A percentile compares a stretch with the other conserved stretches of the same genome.
These are phyloP conservation scores for Columba livia DNA, from an alignment of 2,113 vertebrate genomes.

Conservation along the genomic window DNA sequence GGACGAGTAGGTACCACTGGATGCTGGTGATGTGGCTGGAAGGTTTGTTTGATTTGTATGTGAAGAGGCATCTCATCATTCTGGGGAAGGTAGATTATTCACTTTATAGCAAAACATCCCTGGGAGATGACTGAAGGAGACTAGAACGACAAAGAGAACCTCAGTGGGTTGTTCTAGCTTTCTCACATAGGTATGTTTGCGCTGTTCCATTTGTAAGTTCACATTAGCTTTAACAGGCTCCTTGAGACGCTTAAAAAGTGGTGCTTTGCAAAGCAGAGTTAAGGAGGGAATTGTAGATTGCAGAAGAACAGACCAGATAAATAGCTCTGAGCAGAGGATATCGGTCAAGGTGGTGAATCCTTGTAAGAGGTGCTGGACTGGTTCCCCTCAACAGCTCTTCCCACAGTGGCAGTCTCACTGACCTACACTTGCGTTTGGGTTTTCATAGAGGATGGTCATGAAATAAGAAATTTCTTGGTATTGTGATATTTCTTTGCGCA, in stretches of 20 bases:
- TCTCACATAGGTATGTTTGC: not conserved
- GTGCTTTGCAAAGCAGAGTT: not conserved
- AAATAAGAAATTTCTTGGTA: not conserved
- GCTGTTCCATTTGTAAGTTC: not conserved
- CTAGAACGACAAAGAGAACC: not conserved
- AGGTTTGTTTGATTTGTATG: not conserved
- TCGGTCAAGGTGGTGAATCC: not conserved
- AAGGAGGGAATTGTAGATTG: not conserved
- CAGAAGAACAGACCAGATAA: not conserved
- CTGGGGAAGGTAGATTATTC: not conserved
- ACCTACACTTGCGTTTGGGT: not conserved
- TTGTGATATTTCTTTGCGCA: not conserved
- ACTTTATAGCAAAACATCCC: not conserved
- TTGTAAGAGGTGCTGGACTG: not conserved
- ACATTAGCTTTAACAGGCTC: not conserved
- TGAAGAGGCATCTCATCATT: not conserved
- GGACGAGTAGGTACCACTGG: not conserved
- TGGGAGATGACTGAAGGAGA: not conserved
- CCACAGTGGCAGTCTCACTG: not conserved
- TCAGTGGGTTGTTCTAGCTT: not conserved
- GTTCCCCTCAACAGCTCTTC: not conserved
- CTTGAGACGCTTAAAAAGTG: not conserved
- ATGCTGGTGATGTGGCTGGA: not conserved
- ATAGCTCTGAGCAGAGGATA: not conserved
- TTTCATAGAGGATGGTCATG: not conserved